Base-by-base conservation (phyloP, 2,888 invertebrate species). In the Rhaphigaster nebulosa region DNA sequence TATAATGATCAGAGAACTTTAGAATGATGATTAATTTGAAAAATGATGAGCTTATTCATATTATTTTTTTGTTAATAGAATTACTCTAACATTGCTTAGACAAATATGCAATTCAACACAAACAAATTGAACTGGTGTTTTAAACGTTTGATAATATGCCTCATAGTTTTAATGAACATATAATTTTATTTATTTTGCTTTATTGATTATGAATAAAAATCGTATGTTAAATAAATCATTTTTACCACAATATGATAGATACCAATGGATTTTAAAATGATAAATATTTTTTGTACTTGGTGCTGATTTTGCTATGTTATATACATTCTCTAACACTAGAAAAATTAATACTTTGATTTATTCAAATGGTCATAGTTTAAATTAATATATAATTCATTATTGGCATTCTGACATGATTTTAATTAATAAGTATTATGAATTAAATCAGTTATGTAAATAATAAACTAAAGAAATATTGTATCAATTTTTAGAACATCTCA, bases 171-270 rank as follows among this genome's bases (percentile, higher is more conserved):
- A 70, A 34, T 70, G 20, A 34, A 34, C 34, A 70, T 34, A 60
- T n/a, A 60, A n/a, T n/a, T n/a, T 23, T 23, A 26, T 56, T 52
- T 52, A 56, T 56, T 23, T 56, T 56, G 56, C 56, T 70, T 3
- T 20, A 70, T 70, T 70, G 18, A 20, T 34, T 20, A 70, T 70
- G 6, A 70, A 70, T 70, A 20, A 20, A 70, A 34, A 70, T 18
- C 34, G 34, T 70, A 70, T n/a, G 70, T 70, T 34, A 34, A 70
- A 70, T 70, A 70, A 70, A 70, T 70, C 29, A 70, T 70, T 70
- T 70, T 70, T 70, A 70, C 34, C 34, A 34, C 34, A 23, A 8
- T 34, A 34, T 70, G 15, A 34, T 70, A 6, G 23, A 20, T 45
- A 84, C 41, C 45, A 45, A 45, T 84, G 45, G 26, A 65, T 45